Conservation (phyloP, 92 coral and sea anemone species). For the Actinostola sp. region DNA sequence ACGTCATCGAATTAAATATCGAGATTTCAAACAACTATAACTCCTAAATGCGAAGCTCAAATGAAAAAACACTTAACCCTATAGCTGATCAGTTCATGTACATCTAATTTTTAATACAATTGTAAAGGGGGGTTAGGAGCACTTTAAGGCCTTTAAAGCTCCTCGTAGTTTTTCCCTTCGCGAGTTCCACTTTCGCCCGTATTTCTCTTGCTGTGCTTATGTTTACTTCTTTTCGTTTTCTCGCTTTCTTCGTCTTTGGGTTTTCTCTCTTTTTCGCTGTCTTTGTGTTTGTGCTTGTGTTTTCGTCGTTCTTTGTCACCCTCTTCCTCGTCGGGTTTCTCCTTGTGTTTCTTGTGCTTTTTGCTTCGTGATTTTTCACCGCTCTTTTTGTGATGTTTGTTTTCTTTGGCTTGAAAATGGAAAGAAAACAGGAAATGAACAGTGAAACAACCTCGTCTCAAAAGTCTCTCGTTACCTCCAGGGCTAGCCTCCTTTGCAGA, state of each 20-base stretch:
- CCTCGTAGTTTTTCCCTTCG: conserved; percentile 61
- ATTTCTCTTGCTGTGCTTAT: conserved; percentile 67
- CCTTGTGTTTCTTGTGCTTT: conserved; percentile 74
- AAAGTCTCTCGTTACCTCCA: too few species aligned
- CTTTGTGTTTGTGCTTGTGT: conserved; percentile 72
- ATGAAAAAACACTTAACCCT: too few species aligned
- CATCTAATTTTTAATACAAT: too few species aligned
- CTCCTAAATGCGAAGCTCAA: too few species aligned
- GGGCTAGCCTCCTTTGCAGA: too few species aligned
- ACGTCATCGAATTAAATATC: too few species aligned
- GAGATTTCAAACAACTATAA: too few species aligned
- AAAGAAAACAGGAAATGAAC: neutral
- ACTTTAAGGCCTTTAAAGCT: conserved; percentile 55
- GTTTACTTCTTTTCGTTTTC: conserved; percentile 70
- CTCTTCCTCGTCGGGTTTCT: conserved; percentile 58
- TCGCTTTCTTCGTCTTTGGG: conserved; percentile 67
- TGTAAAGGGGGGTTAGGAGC: too few species aligned
- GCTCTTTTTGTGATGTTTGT: conserved; percentile 66
- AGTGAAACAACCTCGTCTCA: too few species aligned
- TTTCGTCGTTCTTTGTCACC: conserved; percentile 62
- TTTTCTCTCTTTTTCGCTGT: conserved; percentile 65
- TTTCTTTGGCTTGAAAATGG: conserved; percentile 35
- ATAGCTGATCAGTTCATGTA: too few species aligned
- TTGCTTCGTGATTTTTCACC: conserved; percentile 70
- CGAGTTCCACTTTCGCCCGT: conserved; percentile 30